Evolutionary conservation across 2,888 invertebrate genomes (phyloP).

Genomic region (Melinaea menophilus): DNA sequence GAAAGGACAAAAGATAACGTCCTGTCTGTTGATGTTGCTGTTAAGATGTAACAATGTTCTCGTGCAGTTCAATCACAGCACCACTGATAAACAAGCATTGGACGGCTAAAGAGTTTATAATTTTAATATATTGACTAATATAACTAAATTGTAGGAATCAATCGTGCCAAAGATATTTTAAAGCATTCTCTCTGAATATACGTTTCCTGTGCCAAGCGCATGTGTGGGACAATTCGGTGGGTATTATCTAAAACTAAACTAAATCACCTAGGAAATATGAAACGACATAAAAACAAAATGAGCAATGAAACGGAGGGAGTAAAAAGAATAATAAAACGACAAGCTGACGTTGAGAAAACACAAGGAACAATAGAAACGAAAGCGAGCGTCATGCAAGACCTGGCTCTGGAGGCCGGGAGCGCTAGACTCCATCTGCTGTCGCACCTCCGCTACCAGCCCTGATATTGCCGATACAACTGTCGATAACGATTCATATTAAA

Average conservation of each 20-base stretch:
- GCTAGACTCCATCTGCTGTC: constrained; percentile 83
- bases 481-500: constrained; percentile 36
- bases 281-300: constrained; percentile 8
- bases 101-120: no score
- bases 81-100: no score
- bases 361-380: constrained; percentile 19
- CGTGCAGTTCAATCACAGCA: no score
- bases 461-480: constrained; percentile 88
- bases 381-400: constrained; percentile 65
- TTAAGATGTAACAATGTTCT: no score
- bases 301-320: constrained; percentile 1
- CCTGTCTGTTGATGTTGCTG: no score
- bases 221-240: not conserved
- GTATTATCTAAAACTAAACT: not conserved
- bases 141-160: not conserved
- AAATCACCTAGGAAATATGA: not conserved
- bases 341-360: constrained; percentile 18
- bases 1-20: not conserved
- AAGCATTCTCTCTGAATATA: constrained; percentile 18
- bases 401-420: constrained; percentile 71
- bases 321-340: constrained; percentile 5
- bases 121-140: no score
- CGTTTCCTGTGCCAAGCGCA: constrained; percentile 22
- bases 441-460: constrained; percentile 88
- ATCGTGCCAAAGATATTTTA: constrained; percentile 26